Conservation (phyloP, 2,113 vertebrate genomes). For the Heterotilapia buettikoferi region DNA sequence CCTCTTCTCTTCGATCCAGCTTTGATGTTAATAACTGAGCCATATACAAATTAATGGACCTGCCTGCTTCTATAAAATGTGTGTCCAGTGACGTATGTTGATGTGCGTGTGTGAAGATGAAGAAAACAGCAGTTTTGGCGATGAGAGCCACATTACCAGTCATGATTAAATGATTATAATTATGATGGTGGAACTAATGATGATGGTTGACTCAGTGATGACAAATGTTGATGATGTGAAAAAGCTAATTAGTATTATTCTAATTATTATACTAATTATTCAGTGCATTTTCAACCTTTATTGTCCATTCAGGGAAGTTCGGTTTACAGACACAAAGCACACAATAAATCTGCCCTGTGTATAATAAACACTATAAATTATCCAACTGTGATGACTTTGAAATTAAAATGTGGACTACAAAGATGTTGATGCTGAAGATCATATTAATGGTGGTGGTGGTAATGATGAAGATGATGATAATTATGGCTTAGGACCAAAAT, state of each 20-base stretch:
- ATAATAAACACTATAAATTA: slow-evolving; percentile 21
- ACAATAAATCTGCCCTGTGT: not conserved
- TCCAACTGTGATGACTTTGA: not conserved
- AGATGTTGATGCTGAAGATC: not conserved
- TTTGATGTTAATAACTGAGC: slow-evolving; percentile 60
- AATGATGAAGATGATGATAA: not conserved
- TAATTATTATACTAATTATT: slow-evolving; percentile 22
- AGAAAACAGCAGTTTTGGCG: not conserved
- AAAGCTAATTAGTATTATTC: slow-evolving; percentile 28
- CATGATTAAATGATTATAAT: not conserved
- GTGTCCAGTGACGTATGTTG: slow-evolving; percentile 45
- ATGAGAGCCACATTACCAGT: not conserved
- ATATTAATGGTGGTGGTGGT: not conserved
- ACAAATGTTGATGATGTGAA: slow-evolving; percentile 23
- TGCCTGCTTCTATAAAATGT: slow-evolving; percentile 53
- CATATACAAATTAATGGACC: slow-evolving; percentile 53
- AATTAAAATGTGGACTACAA: not conserved
- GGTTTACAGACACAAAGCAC: slow-evolving; percentile 20
- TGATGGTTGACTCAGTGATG: not conserved
- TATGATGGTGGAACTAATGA: not conserved
- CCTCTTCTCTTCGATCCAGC: slow-evolving; percentile 14
- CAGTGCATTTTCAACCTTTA: not conserved
- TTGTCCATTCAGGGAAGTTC: slow-evolving; percentile 18
- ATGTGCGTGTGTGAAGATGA: slow-evolving; percentile 8
- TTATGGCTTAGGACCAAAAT: slow-evolving; percentile 12